Conservation (phyloP, 1,140 invertebrate genomes). For the Pygmarrhopalites habei region DNA sequence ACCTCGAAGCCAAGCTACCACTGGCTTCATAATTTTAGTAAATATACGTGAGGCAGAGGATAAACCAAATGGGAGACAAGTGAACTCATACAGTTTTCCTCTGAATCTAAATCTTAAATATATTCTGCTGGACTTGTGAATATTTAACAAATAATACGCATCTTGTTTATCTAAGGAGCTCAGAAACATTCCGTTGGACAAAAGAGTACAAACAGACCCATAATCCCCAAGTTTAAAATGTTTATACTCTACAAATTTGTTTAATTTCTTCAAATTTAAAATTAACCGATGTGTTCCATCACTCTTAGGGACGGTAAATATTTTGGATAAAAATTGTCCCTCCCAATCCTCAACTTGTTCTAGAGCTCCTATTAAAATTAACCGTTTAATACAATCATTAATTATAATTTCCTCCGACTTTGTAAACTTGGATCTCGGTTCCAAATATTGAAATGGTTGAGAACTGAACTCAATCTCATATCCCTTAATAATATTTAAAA, state of each 20-base stretch:
- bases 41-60: conserved; percentile 12
- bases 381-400: not conserved
- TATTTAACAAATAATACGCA: conserved; percentile 14
- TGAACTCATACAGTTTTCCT: conserved; percentile 16
- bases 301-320: conserved; percentile 10
- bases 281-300: conserved; percentile 11
- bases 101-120: conserved; percentile 22
- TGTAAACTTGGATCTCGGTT: not conserved
- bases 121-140: not conserved
- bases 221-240: conserved; percentile 31
- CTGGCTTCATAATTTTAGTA: conserved; percentile 22
- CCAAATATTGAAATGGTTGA: not conserved
- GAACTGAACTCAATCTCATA: not conserved
- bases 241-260: conserved; percentile 14
- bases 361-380: not conserved
- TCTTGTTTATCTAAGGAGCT: conserved; percentile 18
- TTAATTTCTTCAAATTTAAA: conserved; percentile 19
- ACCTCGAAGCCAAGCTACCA: not conserved
- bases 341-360: not conserved
- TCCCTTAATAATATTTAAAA: not conserved
- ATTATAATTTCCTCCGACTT: not conserved
- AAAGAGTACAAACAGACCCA: conserved; percentile 1
- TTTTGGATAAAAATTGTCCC: conserved; percentile 2
- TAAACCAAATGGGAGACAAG: conserved; percentile 24
- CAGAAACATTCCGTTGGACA: conserved; percentile 7